Evolutionary conservation across 2,888 invertebrate species (phyloP).

Genomic region (Pseudococcus jackbeardsleyi): DNA sequence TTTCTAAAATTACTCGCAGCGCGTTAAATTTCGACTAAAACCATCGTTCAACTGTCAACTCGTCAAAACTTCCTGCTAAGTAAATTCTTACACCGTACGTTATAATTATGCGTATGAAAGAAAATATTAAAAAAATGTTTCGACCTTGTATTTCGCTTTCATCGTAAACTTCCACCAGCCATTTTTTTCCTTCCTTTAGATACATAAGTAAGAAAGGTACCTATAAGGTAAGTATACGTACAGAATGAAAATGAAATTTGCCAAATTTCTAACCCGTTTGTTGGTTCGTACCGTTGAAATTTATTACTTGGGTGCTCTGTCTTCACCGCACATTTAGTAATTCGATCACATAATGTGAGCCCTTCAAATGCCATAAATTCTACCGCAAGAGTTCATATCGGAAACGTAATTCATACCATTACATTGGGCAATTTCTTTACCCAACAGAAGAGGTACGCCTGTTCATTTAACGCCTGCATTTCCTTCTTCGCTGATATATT

Average conservation of each 20-base stretch:
- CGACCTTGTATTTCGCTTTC: not conserved
- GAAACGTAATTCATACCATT: not conserved
- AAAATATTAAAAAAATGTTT: not conserved
- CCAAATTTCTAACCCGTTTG: not conserved
- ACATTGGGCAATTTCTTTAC: too few relatives aligned
- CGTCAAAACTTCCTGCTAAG: not conserved
- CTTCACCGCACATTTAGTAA: not conserved
- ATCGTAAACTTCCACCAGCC: not conserved
- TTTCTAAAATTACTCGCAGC: not conserved
- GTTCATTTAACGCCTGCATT: too few relatives aligned
- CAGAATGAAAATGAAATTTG: not conserved
- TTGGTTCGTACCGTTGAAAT: not conserved
- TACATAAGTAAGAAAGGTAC: too few relatives aligned
- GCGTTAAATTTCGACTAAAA: not conserved
- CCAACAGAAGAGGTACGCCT: too few relatives aligned
- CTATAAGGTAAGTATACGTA: too few relatives aligned
- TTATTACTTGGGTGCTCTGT: not conserved
- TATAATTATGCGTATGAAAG: not conserved
- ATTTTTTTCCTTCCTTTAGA: too few relatives aligned
- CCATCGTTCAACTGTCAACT: not conserved
- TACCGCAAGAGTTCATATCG: not conserved
- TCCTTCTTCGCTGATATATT: too few relatives aligned
- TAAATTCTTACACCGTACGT: not conserved
- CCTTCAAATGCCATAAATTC: not conserved
- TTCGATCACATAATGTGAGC: not conserved